phyloP scores from a whole-genome alignment of 2,797 vertebrate species.

The Cirrhinus molitorella region DNA sequence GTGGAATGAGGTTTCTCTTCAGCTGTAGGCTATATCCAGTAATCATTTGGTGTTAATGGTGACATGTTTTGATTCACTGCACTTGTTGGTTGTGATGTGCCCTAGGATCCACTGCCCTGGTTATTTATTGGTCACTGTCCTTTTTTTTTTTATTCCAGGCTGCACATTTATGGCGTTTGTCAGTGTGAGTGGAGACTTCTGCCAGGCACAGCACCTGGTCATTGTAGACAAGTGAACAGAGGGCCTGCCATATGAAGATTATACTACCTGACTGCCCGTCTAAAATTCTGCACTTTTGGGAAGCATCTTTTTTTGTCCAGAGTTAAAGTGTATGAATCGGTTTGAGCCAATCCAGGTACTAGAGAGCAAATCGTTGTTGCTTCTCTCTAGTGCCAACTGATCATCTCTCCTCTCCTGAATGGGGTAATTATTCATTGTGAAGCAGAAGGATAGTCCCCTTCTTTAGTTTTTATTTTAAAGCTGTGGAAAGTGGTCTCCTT shows the following conservation, averaged over 20 bases:
- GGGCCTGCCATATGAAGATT: conserved; percentile 60
- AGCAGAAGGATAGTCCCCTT: conserved; percentile 55
- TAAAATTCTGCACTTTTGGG: conserved; percentile 65
- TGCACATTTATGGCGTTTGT: conserved; percentile 98
- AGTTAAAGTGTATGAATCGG: conserved; percentile 69
- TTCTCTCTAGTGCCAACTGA: conserved; percentile 50
- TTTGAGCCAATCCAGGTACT: conserved; percentile 56
- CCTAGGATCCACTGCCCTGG: conserved; percentile 1
- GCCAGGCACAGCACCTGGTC: conserved; percentile 98
- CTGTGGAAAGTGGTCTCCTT: conserved; percentile 21
- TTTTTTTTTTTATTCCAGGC: conserved; percentile 73
- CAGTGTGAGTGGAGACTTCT: conserved; percentile 95
- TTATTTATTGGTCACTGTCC: conserved; percentile 61
- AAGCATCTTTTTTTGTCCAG: conserved; percentile 63
- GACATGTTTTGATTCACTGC: conserved; percentile 19
- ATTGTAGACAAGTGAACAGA: conserved; percentile 94
- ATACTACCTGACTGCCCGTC: conserved; percentile 67
- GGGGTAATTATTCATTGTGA: conserved; percentile 65
- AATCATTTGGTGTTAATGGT: conserved; percentile 41
- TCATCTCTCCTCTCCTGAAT: conserved; percentile 65
- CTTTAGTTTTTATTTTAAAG: conserved; percentile 44
- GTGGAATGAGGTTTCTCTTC: conserved; percentile 35
- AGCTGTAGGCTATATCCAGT: conserved; percentile 37
- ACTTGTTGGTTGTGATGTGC: conserved; percentile 21
- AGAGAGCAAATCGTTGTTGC: conserved; percentile 48